Conservation (phyloP, 2,797 vertebrate genomes). For the Picus viridis region DNA sequence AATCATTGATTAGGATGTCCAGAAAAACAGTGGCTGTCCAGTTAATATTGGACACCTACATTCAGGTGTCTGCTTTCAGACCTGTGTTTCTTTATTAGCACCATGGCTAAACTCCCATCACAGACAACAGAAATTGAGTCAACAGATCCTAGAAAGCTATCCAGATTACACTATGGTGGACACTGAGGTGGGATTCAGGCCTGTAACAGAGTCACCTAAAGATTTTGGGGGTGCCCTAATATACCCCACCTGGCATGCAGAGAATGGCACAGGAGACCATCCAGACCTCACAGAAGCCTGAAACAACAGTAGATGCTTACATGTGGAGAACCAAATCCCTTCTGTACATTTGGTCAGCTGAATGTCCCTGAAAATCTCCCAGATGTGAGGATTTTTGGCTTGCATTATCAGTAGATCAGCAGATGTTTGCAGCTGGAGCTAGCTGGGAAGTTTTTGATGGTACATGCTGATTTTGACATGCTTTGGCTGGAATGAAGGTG, state of each 20-base stretch:
- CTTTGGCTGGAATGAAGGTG: not conserved
- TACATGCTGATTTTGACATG: not conserved
- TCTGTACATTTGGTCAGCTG: not conserved
- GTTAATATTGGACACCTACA: not conserved
- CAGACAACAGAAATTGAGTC: not conserved
- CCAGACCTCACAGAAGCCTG: not conserved
- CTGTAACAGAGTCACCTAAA: not conserved
- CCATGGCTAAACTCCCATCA: rapidly evolving
- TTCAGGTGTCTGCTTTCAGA: not conserved
- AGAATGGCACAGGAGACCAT: too few relatives aligned
- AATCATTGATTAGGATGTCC: rapidly evolving
- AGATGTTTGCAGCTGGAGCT: not conserved
- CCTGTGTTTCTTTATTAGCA: not conserved
- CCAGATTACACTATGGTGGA: not conserved
- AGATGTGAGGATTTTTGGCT: not conserved
- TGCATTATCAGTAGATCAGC: not conserved
- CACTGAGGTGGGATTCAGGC: not conserved
- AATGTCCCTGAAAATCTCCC: not conserved
- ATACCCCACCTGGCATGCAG: not conserved
- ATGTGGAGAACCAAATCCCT: not conserved
- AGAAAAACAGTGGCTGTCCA: not conserved
- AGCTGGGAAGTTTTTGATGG: not conserved
- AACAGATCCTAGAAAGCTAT: not conserved
- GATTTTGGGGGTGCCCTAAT: not conserved
- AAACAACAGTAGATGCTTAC: not conserved